phyloP scores from a whole-genome alignment of 1,140 invertebrate genomes.

The Leptinotarsa defecta region DNA sequence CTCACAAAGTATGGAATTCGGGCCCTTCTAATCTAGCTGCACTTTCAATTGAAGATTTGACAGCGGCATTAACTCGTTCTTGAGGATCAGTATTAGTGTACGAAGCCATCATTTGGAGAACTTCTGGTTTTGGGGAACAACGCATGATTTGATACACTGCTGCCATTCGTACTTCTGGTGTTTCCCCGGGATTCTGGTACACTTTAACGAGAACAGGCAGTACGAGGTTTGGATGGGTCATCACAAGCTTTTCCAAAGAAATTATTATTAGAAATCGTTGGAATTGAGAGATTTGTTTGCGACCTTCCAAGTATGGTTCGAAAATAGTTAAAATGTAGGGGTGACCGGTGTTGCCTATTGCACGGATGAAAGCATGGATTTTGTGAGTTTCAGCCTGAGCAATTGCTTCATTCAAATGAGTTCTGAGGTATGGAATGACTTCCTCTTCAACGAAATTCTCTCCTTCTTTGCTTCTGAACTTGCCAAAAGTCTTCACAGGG shows the following conservation, averaged over 20 bases:
- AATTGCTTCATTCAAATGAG: conserved; percentile 61
- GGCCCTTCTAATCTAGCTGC: conserved; percentile 56
- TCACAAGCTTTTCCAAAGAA: conserved; percentile 59
- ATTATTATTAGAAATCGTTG: conserved; percentile 67
- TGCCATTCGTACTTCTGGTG: conserved; percentile 66
- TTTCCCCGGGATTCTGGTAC: conserved; percentile 67
- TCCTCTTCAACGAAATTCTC: conserved; percentile 59
- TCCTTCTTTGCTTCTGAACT: conserved; percentile 57
- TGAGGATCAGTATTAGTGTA: conserved; percentile 67
- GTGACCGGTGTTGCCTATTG: conserved; percentile 67
- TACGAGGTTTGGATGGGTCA: conserved; percentile 58
- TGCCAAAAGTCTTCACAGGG: conserved; percentile 67
- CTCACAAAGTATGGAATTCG: background rate
- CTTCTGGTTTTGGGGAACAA: conserved; percentile 62
- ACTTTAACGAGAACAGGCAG: conserved; percentile 67
- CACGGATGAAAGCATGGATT: conserved; percentile 65
- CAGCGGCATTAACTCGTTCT: conserved; percentile 65
- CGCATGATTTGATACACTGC: conserved; percentile 65
- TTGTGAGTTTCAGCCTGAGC: conserved; percentile 59
- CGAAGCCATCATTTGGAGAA: conserved; percentile 71
- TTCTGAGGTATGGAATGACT: conserved; percentile 64
- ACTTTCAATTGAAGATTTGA: conserved; percentile 64
- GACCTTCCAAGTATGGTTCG: conserved; percentile 70
- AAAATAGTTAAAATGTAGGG: conserved; percentile 64
- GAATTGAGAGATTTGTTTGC: conserved; percentile 60